These are phyloP conservation scores for Eilema sororculum DNA, from an alignment of 2,888 invertebrate genomes.

Conservation along the genomic window DNA sequence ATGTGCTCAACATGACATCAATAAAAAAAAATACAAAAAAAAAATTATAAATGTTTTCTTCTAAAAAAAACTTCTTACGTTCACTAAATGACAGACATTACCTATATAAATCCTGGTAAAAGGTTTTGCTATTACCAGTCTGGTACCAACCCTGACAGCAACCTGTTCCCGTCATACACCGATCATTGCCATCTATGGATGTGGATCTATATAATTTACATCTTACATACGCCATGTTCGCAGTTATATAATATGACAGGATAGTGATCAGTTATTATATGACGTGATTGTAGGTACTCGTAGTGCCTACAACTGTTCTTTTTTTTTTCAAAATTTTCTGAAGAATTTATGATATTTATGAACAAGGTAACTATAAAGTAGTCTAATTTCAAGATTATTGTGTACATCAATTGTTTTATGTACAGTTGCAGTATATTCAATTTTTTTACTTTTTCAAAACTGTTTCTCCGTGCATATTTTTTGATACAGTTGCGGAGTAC, in stretches of 20 bases:
- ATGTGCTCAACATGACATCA: constrained; percentile 17
- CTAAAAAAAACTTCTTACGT: no score
- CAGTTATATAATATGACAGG: constrained; percentile 51
- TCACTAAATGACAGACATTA: no score
- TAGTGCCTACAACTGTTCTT: neutral
- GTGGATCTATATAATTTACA: constrained; percentile 56
- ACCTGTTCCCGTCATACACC: constrained; percentile 24
- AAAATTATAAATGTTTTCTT: neutral
- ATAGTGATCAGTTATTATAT: constrained; percentile 39
- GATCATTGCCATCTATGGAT: constrained; percentile 53
- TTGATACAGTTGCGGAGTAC: no score
- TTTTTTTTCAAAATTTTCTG: no score
- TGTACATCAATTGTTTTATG: no score
- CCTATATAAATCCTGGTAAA: no score
- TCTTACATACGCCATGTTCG: constrained; percentile 41
- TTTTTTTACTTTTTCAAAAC: neutral
- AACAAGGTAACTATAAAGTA: no score
- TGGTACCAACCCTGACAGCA: constrained; percentile 20
- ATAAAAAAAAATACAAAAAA: neutral
- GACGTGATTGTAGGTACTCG: no score
- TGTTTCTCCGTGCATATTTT: no score
- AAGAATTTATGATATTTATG: no score
- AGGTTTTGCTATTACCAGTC: neutral
- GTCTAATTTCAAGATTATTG: neutral
- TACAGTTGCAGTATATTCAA: no score